Evolutionary conservation across 2,113 vertebrate species (phyloP).

Genomic region (Sturnira hondurensis): DNA sequence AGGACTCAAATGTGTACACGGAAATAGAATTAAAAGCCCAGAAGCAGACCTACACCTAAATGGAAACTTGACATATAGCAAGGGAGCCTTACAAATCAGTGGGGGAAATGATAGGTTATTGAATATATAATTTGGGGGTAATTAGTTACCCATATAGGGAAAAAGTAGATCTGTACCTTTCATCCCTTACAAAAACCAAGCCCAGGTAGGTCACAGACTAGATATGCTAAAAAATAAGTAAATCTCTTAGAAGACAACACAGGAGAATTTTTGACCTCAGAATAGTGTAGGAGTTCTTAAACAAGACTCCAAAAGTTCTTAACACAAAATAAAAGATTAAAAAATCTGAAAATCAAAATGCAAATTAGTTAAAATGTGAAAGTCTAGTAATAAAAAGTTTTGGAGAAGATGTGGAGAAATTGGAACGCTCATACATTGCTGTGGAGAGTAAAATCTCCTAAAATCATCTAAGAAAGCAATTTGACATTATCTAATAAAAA

Average conservation of each 20-base stretch:
- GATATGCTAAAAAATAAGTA: background rate
- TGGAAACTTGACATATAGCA: background rate
- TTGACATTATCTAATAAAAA: background rate
- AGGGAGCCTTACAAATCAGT: background rate
- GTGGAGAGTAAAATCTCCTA: background rate
- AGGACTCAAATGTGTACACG: background rate
- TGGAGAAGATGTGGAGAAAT: background rate
- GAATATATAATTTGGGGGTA: background rate
- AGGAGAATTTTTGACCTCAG: background rate
- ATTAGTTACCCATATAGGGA: background rate
- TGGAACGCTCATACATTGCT: background rate
- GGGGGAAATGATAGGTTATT: background rate
- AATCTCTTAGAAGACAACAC: background rate
- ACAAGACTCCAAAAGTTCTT: background rate
- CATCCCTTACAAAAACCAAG: background rate
- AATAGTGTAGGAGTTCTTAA: background rate
- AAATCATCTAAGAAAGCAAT: background rate
- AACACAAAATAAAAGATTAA: background rate
- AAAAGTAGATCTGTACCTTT: background rate
- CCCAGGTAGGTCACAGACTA: background rate
- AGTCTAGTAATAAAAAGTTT: background rate
- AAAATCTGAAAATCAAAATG: background rate
- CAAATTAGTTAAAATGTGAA: background rate
- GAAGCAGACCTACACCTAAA: background rate
- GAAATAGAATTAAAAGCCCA: background rate